These are phyloP conservation scores for Halisarca cf. caerulea DNA, from an alignment of 37 sponge, comb jelly and placozoan genomes.

Conservation along the genomic window DNA sequence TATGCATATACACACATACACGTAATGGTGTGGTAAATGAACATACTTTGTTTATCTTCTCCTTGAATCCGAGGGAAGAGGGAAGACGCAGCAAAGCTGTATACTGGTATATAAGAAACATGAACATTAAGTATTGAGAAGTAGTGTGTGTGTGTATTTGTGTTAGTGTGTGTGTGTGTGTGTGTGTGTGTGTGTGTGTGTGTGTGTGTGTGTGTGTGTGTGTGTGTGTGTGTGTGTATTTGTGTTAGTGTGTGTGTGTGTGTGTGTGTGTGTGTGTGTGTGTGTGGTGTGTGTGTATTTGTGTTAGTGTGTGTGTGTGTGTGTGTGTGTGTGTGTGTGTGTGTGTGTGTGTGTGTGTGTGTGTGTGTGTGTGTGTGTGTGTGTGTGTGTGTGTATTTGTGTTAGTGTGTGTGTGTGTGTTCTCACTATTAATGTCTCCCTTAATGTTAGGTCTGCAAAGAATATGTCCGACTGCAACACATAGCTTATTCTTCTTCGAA, in stretches of 20 bases:
- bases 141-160: no score
- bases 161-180: not conserved
- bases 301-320: constrained; percentile 14
- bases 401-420: no score
- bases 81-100: constrained; percentile 74
- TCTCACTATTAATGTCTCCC: constrained; percentile 67
- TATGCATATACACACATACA: no score
- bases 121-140: no score
- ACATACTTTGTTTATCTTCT: constrained; percentile 52
- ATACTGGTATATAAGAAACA: constrained; percentile 38
- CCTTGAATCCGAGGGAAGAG: constrained; percentile 31
- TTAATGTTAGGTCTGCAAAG: constrained; percentile 79
- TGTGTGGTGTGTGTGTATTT: not conserved
- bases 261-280: not conserved
- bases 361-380: not conserved
- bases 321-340: not conserved
- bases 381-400: not conserved
- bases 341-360: not conserved
- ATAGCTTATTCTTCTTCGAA: constrained; percentile 66
- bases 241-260: constrained; percentile 5
- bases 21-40: no score
- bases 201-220: constrained; percentile 14
- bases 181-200: constrained; percentile 3
- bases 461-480: constrained; percentile 86
- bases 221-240: constrained; percentile 3